A percentile compares a stretch with the other conserved stretches of the same genome.
Conservation (phyloP, 2,113 vertebrate genomes). For the Entelurus aequoreus region DNA sequence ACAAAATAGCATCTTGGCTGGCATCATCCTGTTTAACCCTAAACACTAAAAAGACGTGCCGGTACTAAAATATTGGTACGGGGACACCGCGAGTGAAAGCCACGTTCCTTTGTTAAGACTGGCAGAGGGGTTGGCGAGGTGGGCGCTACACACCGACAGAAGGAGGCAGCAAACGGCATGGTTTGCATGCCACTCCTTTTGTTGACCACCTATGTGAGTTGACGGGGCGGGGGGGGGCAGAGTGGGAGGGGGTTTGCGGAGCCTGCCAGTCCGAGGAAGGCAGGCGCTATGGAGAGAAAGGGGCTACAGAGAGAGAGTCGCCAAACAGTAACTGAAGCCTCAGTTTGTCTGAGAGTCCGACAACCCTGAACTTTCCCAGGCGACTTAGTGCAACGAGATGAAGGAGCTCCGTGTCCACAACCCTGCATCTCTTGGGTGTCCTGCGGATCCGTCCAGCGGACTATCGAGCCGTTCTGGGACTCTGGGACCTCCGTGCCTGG, state of each 20-base stretch:
- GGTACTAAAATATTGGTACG: too few species aligned
- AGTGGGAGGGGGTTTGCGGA: constrained; percentile 47
- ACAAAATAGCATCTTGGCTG: too few species aligned
- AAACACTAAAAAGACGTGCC: too few species aligned
- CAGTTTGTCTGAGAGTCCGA: constrained; percentile 32
- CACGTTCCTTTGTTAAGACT: neutral
- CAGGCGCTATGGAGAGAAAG: constrained; percentile 41
- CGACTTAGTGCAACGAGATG: constrained; percentile 31
- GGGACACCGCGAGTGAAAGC: neutral
- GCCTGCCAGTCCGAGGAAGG: constrained; percentile 26
- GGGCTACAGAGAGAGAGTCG: constrained; percentile 36
- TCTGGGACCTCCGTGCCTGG: constrained; percentile 32
- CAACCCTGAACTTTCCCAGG: constrained; percentile 35
- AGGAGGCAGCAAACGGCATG: constrained; percentile 50
- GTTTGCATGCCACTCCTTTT: constrained; percentile 22
- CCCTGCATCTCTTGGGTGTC: constrained; percentile 40
- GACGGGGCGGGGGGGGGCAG: constrained; percentile 27
- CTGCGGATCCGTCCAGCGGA: constrained; percentile 30
- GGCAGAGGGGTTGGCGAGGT: neutral
- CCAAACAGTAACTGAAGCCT: constrained; percentile 35
- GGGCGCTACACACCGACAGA: constrained; percentile 41
- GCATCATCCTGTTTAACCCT: too few species aligned
- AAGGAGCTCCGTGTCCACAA: constrained; percentile 60
- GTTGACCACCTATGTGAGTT: constrained; percentile 12
- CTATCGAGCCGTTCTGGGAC: constrained; percentile 45